Evolutionary conservation across 2,888 invertebrate genomes (phyloP).

Genomic region (Yponomeuta cagnagella): DNA sequence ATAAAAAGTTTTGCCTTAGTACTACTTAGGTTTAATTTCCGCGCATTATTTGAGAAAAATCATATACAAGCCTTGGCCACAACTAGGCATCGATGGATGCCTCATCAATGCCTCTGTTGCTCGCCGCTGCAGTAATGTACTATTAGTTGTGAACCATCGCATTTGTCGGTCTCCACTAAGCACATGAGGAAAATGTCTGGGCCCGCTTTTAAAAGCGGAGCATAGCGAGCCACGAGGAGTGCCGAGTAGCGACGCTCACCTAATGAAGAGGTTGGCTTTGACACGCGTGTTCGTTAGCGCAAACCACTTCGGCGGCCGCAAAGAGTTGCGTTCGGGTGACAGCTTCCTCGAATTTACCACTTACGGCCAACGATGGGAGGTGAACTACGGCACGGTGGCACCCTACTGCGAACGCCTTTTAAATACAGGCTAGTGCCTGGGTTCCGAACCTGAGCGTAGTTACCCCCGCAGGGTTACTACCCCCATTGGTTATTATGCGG

Average conservation of each 20-base stretch:
- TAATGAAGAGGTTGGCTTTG: constrained; percentile 76
- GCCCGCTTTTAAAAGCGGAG: constrained; percentile 17
- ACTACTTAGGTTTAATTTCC: too few species aligned
- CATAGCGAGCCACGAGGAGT: constrained; percentile 26
- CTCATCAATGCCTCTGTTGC: too few species aligned
- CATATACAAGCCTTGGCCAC: too few species aligned
- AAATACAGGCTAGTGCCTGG: background rate
- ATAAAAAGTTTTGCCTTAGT: too few species aligned
- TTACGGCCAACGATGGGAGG: constrained; percentile 58
- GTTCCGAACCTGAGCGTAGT: too few species aligned
- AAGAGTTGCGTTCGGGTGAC: constrained; percentile 66
- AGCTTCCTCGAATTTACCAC: constrained; percentile 70
- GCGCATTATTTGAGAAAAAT: too few species aligned
- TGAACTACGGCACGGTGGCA: background rate
- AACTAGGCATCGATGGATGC: too few species aligned
- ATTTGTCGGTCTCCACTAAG: constrained; percentile 17
- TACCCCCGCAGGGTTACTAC: too few species aligned
- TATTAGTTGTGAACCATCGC: background rate
- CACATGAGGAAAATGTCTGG: too few species aligned
- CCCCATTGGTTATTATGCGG: too few species aligned
- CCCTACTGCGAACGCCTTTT: background rate
- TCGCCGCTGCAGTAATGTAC: too few species aligned
- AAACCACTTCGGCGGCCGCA: constrained; percentile 63
- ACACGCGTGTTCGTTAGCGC: constrained; percentile 73
- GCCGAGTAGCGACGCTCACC: constrained; percentile 57